A percentile compares a stretch with the other conserved stretches of the same genome.
Evolutionary conservation across 2,888 invertebrate species (phyloP).

Genomic region (Andrena bucephala): DNA sequence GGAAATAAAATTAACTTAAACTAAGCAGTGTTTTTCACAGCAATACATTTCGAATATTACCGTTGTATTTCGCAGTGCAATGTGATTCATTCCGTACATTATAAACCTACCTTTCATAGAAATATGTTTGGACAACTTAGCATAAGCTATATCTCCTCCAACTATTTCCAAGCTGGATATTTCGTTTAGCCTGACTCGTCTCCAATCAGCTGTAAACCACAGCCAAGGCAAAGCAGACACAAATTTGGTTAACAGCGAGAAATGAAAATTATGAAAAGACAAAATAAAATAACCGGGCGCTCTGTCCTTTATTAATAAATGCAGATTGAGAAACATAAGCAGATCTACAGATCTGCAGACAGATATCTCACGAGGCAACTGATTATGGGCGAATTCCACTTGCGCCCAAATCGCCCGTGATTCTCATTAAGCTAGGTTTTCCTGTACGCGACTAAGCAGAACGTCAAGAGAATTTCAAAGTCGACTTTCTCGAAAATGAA

Average conservation of each 20-base stretch:
- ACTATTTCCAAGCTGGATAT: slow-evolving; percentile 74
- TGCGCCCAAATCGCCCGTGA: no score
- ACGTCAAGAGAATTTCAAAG: no score
- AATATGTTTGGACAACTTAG: slow-evolving; percentile 68
- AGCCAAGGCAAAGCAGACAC: slow-evolving; percentile 79
- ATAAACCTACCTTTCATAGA: slow-evolving; percentile 78
- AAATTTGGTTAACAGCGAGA: slow-evolving; percentile 78
- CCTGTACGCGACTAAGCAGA: no score
- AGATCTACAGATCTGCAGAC: slow-evolving; percentile 24
- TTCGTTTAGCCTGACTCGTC: slow-evolving; percentile 78
- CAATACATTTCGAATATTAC: not conserved
- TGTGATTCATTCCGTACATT: slow-evolving; percentile 14
- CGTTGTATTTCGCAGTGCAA: not conserved
- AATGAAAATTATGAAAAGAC: slow-evolving; percentile 73
- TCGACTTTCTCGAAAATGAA: no score
- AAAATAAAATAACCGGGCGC: slow-evolving; percentile 55
- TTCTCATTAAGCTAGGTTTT: no score
- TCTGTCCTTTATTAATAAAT: slow-evolving; percentile 46
- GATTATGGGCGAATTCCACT: not conserved
- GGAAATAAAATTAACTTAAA: no score
- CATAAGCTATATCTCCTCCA: slow-evolving; percentile 77
- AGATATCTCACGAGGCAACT: slow-evolving; percentile 15
- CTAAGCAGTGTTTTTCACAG: no score
- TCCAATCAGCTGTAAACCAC: slow-evolving; percentile 82
- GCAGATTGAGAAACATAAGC: slow-evolving; percentile 53